These are phyloP conservation scores for Cyaniris semiargus DNA, from an alignment of 2,888 invertebrate species.

Conservation along the genomic window DNA sequence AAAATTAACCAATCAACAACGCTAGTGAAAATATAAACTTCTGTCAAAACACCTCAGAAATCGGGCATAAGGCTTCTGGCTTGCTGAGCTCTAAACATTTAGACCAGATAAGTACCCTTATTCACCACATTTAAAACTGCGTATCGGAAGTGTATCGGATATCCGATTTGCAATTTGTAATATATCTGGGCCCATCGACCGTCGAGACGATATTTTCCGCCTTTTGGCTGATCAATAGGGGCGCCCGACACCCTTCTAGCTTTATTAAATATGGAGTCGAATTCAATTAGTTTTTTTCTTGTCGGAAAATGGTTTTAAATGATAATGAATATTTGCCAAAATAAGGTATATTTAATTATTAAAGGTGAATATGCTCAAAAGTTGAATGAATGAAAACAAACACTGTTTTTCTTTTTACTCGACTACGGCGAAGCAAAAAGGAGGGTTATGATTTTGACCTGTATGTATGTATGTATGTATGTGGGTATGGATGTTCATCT, in stretches of 20 bases:
- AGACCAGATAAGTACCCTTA: not conserved
- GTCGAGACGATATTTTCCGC: constrained; percentile 77
- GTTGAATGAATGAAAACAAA: not conserved
- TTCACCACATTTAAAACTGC: not conserved
- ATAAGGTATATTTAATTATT: not conserved
- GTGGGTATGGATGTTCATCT: too few relatives aligned
- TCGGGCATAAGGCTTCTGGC: too few relatives aligned
- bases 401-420: not conserved
- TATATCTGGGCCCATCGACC: constrained; percentile 42
- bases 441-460: too few relatives aligned
- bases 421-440: too few relatives aligned
- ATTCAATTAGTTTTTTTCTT: constrained; percentile 30
- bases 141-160: constrained; percentile 15
- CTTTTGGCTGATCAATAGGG: constrained; percentile 80
- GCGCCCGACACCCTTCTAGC: constrained; percentile 65
- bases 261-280: constrained; percentile 50
- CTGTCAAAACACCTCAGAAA: too few relatives aligned
- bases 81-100: too few relatives aligned
- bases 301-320: not conserved
- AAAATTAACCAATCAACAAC: too few relatives aligned
- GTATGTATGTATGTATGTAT: too few relatives aligned
- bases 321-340: not conserved
- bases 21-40: too few relatives aligned
- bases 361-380: not conserved
- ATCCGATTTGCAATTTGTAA: constrained; percentile 32